Base-by-base conservation (phyloP, 2,797 vertebrate species). In the Tragopan temminckii region DNA sequence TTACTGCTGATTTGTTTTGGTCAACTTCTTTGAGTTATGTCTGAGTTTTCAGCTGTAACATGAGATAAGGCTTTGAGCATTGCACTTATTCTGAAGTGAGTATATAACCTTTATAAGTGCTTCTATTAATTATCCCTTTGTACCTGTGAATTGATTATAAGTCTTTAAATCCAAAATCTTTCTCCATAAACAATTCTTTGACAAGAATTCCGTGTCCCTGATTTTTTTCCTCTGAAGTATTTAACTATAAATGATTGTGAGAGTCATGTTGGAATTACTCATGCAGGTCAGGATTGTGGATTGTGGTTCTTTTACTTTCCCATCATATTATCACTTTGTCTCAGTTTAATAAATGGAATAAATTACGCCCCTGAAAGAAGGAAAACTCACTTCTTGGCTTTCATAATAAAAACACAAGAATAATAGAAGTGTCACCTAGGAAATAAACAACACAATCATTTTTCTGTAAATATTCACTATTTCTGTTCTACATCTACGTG, bases 401-500 rank as follows among this genome's bases (percentile, higher is more conserved):
- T 88, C 18, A 18, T 72, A 21, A 19, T 71, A 33, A 80, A 85
- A 80, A 48, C 18, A 21, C 4, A 31, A 20, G 11, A 71, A 57
- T 29, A 92, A 27, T 36, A 1, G 18, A 24, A 36, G 31, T 77
- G 27, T 71, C 42, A 38, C 18, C 29, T 64, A 46, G 52, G 27
- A 79, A 76, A 52, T 79, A 43, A 1, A 8, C 63, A 81, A 46
- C 11, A 20, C 18, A 62, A 45, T 15, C 18, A 36, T 36, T 67
- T 50, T 36, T 21, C 52, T 72, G 24, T 55, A 70, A 72, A 38
- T 88, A 55, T 5, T 36, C 6, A 6, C 43, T 79, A 3, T n/a
- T 40, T 27, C 27, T n/a, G 2, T 61, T 75, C 14, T 77, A 4
- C 0, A 0, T 75, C 14, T 77, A 4, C 0, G 0, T 78, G 58